These are phyloP conservation scores for Pygoscelis adeliae DNA, from an alignment of 2,113 vertebrate species.

Conservation along the genomic window DNA sequence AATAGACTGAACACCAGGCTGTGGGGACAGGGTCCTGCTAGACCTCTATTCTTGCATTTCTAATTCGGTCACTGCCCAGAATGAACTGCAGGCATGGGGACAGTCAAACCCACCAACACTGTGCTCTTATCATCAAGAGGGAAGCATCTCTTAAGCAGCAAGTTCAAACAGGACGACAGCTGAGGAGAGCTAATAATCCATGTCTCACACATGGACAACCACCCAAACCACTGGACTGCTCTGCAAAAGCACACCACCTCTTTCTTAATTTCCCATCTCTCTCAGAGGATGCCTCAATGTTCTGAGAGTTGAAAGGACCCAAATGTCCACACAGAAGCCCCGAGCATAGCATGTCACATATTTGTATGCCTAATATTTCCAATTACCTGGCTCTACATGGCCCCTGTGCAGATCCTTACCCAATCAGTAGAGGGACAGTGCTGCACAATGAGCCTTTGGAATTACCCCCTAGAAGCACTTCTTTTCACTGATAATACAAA, in stretches of 20 bases:
- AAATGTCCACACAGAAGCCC: background rate
- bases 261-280: background rate
- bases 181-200: background rate
- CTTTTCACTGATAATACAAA: background rate
- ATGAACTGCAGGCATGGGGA: background rate
- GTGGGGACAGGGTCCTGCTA: background rate
- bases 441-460: background rate
- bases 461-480: background rate
- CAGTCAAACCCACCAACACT: background rate
- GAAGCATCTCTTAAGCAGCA: fast-evolving
- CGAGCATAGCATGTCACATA: background rate
- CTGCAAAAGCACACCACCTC: background rate
- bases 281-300: background rate
- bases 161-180: background rate
- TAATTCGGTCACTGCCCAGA: background rate
- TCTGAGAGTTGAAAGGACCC: background rate
- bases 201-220: fast-evolving
- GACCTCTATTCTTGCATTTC: background rate
- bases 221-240: background rate
- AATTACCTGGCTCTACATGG: background rate
- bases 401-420: background rate
- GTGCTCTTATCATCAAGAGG: background rate
- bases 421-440: background rate
- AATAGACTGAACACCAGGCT: background rate
- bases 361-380: background rate